These are phyloP conservation scores for Chelmon rostratus DNA, from an alignment of 2,797 vertebrate genomes.

Conservation along the genomic window DNA sequence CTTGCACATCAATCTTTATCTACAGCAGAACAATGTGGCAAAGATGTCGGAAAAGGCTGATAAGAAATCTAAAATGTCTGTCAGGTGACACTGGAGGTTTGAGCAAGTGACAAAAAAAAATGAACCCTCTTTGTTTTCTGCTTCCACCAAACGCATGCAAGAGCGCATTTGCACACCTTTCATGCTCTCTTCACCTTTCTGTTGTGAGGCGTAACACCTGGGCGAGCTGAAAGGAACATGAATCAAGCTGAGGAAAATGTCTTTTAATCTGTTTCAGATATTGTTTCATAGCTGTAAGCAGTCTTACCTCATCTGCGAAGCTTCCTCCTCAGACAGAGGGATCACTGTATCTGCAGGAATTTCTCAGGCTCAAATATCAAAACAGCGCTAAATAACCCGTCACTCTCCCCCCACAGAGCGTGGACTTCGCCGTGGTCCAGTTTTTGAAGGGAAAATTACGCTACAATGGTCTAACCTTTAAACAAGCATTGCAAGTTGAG, in stretches of 20 bases:
- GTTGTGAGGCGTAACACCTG: conserved; percentile 82
- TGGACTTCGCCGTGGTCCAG: conserved; percentile 55
- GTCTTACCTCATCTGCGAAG: conserved; percentile 86
- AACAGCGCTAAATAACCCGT: conserved; percentile 87
- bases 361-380: conserved; percentile 87
- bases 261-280: conserved; percentile 88
- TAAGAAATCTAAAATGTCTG: conserved; percentile 47
- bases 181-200: conserved; percentile 55
- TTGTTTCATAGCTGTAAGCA: conserved; percentile 88
- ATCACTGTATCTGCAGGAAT: conserved; percentile 83
- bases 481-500: too few relatives aligned
- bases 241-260: conserved; percentile 84
- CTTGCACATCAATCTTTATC: conserved; percentile 47
- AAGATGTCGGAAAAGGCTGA: conserved; percentile 45
- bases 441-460: conserved; percentile 42
- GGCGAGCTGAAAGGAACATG: conserved; percentile 77
- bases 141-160: conserved; percentile 50
- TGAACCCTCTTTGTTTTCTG: conserved; percentile 41
- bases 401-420: conserved; percentile 64
- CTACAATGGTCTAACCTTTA: conserved; percentile 38
- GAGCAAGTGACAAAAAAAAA: conserved; percentile 33
- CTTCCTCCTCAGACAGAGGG: conserved; percentile 79
- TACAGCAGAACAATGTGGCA: conserved; percentile 32
- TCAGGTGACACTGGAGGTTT: conserved; percentile 38
- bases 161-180: conserved; percentile 52